phyloP scores from a whole-genome alignment of 2,797 vertebrate species.

The Typhlichthys subterraneus region DNA sequence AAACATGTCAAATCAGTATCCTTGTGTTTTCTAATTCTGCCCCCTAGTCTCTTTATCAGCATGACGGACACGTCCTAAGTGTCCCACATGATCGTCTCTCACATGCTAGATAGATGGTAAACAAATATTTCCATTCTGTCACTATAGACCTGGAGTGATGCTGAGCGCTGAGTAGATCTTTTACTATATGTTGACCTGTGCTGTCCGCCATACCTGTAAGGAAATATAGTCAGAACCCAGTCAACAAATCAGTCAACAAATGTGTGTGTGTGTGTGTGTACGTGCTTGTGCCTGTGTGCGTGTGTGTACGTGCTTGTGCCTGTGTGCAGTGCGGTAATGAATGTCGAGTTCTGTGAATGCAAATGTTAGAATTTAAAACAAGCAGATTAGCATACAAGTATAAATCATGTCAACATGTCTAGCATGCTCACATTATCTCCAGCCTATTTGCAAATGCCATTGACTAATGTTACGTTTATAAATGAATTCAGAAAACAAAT shows the following conservation, averaged over 20 bases:
- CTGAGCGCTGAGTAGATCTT: slow-evolving; percentile 9
- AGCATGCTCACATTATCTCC: slow-evolving; percentile 24
- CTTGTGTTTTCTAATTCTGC: neutral
- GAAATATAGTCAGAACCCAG: neutral
- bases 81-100: too few relatives aligned
- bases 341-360: slow-evolving; percentile 18
- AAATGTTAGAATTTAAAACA: slow-evolving; percentile 37
- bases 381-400: slow-evolving; percentile 36
- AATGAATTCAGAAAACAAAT: slow-evolving; percentile 41
- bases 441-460: slow-evolving; percentile 36
- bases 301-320: neutral
- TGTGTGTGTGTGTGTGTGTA: slow-evolving; percentile 1
- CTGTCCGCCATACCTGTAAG: neutral
- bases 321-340: neutral
- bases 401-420: slow-evolving; percentile 22
- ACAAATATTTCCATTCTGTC: slow-evolving; percentile 8
- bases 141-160: slow-evolving; percentile 7
- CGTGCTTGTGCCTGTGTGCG: neutral
- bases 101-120: slow-evolving; percentile 5
- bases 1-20: slow-evolving; percentile 9
- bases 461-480: slow-evolving; percentile 33
- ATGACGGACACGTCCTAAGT: slow-evolving; percentile 14
- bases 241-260: slow-evolving; percentile 1
- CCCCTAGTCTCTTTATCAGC: neutral
- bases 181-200: slow-evolving; percentile 5